Base-by-base conservation (phyloP, 2,888 invertebrate genomes). In the Epistrophe grossulariae region DNA sequence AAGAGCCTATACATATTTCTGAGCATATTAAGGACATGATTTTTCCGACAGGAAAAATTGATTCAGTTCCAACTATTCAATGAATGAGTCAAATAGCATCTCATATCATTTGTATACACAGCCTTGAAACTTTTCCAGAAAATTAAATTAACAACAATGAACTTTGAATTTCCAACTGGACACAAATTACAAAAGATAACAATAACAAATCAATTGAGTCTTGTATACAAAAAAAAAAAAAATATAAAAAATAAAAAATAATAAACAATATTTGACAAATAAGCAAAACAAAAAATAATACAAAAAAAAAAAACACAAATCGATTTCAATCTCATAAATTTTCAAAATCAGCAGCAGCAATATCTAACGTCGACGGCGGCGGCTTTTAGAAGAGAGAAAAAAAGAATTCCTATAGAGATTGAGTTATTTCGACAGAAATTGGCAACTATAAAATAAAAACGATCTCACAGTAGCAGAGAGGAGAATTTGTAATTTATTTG, bases 391-490 rank as follows among this genome's bases (percentile, higher is more conserved):
- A 1, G 38, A 57, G 13, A 59, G n/a, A 59, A 59, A 72, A 19
- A 31, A n/a, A 9, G n/a, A n/a, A n/a, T n/a, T 13, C 31, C n/a
- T 31, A 38, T 13, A 45, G 19, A 38, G 45, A 68, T 59, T 59
- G 73, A 73, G 66, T 73, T 72, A 79, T 64, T 72, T 48, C 55
- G 71, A 64, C 79, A 79, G 55, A 55, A 77, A 77, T 66, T 66
- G 64, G 64, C 55, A 68, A 52, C 52, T n/a, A 40, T 40, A 40
- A 43, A 66, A 57, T 35, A 64, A 28, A 43, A 48, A 28, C 19
- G 17, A 15, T 19, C 17, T 40, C 52, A 6, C 38, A 48, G 40
- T 40, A 28, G n/a, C 28, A 28, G n/a, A 7, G 43, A 7, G 9
- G 10, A 57, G 17, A 19, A 40, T 40, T 24, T 52, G 38, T 52